phyloP scores from a whole-genome alignment of 2,888 invertebrate genomes.

The Lepidochitona cinerea region DNA sequence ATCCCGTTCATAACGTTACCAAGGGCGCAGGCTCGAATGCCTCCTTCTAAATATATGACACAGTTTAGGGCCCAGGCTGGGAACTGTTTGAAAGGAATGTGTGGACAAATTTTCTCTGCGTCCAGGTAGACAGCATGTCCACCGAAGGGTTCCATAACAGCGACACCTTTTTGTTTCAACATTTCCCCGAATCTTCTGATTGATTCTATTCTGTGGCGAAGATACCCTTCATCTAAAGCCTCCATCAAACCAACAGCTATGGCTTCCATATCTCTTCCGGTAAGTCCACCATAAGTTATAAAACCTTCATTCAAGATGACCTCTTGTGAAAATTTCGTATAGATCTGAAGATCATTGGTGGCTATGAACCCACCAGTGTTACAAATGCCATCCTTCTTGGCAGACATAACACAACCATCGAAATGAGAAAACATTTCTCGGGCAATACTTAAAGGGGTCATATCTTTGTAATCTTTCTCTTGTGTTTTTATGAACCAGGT shows the following conservation, averaged over 20 bases:
- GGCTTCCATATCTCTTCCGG: conserved; percentile 24
- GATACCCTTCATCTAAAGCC: conserved; percentile 17
- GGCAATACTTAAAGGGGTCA: conserved; percentile 9
- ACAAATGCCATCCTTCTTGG: conserved; percentile 25
- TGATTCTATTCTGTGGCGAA: conserved; percentile 11
- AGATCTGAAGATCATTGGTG: conserved; percentile 1
- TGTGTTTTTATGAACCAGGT: conserved; percentile 20
- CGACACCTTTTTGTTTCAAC: conserved; percentile 7
- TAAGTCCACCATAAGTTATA: conserved; percentile 23
- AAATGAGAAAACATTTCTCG: conserved; percentile 23
- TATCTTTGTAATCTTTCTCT: conserved; percentile 9
- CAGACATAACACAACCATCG: conserved; percentile 17
- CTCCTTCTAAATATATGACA: conserved; percentile 18
- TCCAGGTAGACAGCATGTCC: conserved; percentile 20
- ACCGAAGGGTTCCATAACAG: conserved; percentile 12
- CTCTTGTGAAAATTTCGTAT: not conserved
- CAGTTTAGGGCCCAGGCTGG: conserved; percentile 15
- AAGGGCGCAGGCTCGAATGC: not conserved
- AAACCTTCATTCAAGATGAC: conserved; percentile 16
- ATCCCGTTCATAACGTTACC: conserved; percentile 4
- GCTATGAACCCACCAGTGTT: conserved; percentile 23
- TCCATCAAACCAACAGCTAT: conserved; percentile 15
- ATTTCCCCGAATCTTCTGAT: conserved; percentile 4
- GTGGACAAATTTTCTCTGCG: conserved; percentile 8
- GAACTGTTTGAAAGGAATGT: not conserved